Evolutionary conservation across 1,140 invertebrate genomes (phyloP), one percentile per base, ranked within the genome.

Genomic region (Anoplolepis gracilipes): DNA sequence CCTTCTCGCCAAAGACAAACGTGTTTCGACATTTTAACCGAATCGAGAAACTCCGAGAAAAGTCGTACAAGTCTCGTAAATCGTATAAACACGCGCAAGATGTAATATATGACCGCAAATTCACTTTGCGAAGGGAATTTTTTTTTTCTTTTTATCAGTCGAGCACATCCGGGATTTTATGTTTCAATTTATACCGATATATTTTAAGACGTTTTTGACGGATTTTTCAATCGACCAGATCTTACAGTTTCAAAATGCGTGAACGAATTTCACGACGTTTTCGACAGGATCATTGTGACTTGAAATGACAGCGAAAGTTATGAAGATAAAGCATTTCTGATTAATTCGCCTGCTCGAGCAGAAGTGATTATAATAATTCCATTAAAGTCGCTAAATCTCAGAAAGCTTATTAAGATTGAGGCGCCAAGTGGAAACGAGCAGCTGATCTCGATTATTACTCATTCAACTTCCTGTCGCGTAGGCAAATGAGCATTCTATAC

Each of bases 371-470:
- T 77, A 55, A 77, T 64, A 77, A 57, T 85, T 85, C 33, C 39
- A 57, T 46, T 72, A 72, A 77, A 72, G 67, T 82, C 53, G n/a
- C 28, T 82, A 61, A 81, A 72, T 82, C 78, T 59, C 25, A 59
- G 78, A 39, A 72, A 25, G 25, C 53, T 82, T 82, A 82, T 82
- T 82, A 82, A 59, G 36, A 82, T 72, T 28, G 67, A 46, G 65
- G 2, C 39, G 2, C 11, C 16, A 33, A 4, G 36, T 30, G 33
- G 10, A 8, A 10, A 19, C 30, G 5, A 11, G 28, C 59, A 4
- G 10, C 53, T 57, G 59, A 59, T 72, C 49, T 11, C 22, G 65
- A 72, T 72, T 82, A 82, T 81, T 61, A 57, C 36, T 8, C 28
- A 69, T 72, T 53, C 42, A 87, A 85, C 42, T 73, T 88, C 25